Evolutionary conservation across 2,888 invertebrate species (phyloP), one percentile per base, ranked within the genome.

Genomic region (Cephus spinipes): DNA sequence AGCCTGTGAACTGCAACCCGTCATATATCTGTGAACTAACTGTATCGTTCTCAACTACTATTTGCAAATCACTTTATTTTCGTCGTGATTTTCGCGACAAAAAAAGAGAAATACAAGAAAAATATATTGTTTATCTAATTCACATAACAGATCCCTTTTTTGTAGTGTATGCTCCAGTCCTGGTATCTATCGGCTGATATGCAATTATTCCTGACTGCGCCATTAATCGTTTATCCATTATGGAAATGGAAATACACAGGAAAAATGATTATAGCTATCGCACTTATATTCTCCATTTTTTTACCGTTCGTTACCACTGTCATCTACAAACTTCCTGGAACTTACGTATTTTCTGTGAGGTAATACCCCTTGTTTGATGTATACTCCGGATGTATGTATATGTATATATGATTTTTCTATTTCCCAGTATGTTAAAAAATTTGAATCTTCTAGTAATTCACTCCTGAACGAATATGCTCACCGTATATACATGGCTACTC

Each of bases 111-210:
- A 36, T 12, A 3, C 12, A 1, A 36, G 36, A 36, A 4, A 36
- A 36, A 12, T 12, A 12, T 36, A 12, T 12, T 1, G 0, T 36
- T 36, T 36, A 0, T 12, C 1, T 15, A 40, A 40, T 40, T 40
- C 15, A 0, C 4, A 1, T 15, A 40, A 55, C 6, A 9, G 2
- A 23, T 9, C 6, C 1, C 3, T 23, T 77, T 11, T 11, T 92
- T 93, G 76, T 92, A 94, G 94, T 95, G 94, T 83, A 94, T 95
- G 94, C 94, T 94, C 90, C 94, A 94, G 87, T 94, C 94, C 0
- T 95, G 94, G 94, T 94, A 94, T 84, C 91, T 95, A 74, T 89
- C 92, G 4, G 94, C 93, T 68, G 94, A 94, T 80, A 94, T 94
- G 0, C 94, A 94, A 86, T 85, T 94, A 77, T 94, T 94, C 90